Evolutionary conservation across 2,113 vertebrate genomes (phyloP).

Genomic region (Grus americana): DNA sequence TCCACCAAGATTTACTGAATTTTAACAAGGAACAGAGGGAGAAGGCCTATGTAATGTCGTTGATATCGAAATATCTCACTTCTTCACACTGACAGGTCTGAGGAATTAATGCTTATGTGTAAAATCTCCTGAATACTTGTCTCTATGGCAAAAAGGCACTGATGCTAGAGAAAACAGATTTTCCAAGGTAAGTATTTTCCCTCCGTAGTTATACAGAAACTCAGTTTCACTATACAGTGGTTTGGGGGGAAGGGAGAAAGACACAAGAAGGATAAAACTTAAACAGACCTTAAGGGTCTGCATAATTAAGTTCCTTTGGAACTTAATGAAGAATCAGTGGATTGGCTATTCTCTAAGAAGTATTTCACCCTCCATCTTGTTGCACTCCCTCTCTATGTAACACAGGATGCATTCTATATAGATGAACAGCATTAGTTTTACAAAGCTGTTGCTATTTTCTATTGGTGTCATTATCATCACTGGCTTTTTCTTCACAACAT

Average conservation of each 20-base stretch:
- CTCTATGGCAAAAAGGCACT: not conserved
- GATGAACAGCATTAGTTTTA: not conserved
- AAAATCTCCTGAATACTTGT: not conserved
- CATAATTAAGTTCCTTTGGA: not conserved
- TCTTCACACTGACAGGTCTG: not conserved
- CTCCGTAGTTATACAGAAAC: not conserved
- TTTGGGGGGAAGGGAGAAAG: not conserved
- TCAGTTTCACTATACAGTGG: not conserved
- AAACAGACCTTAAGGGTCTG: not conserved
- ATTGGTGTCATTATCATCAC: not conserved
- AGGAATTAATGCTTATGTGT: not conserved
- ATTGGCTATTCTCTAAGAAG: not conserved
- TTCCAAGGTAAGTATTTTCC: not conserved
- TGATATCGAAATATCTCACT: not conserved
- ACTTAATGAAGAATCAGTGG: not conserved
- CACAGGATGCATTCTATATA: not conserved
- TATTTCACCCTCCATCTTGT: not conserved
- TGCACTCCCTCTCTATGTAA: not conserved
- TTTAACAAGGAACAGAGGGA: not conserved
- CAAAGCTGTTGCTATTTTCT: not conserved
- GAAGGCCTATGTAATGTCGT: not conserved
- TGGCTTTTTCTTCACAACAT: not conserved
- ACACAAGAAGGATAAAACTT: not conserved
- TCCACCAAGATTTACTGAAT: not conserved
- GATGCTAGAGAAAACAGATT: not conserved